phyloP scores from a whole-genome alignment of 2,888 invertebrate species.

The Patella caerulea region DNA sequence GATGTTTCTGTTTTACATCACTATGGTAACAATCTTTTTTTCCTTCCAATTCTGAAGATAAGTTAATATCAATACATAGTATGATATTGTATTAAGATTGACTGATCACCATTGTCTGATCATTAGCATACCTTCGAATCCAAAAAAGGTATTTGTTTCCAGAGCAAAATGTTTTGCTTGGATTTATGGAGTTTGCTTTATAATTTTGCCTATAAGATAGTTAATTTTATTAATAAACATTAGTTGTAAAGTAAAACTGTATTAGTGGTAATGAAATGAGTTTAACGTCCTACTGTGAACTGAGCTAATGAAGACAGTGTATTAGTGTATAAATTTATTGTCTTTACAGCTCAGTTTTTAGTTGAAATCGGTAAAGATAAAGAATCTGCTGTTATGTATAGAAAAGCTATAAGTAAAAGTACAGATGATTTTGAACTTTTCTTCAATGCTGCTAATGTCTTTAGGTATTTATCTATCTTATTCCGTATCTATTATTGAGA shows the following conservation, averaged over 20 bases:
- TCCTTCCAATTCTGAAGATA: no score
- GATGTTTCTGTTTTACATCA: slow-evolving; percentile 90
- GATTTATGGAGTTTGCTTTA: no score
- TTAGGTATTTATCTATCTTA: slow-evolving; percentile 74
- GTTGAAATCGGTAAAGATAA: slow-evolving; percentile 83
- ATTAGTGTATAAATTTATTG: background rate
- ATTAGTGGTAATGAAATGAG: background rate
- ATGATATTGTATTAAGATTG: no score
- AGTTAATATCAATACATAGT: no score
- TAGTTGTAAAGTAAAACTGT: no score
- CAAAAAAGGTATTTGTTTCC: no score
- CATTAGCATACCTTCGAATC: no score
- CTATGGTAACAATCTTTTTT: slow-evolving; percentile 79
- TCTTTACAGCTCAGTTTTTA: slow-evolving; percentile 85
- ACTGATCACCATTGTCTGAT: no score
- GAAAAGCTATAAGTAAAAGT: slow-evolving; percentile 83
- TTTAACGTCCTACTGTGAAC: background rate
- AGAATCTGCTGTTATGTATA: slow-evolving; percentile 87
- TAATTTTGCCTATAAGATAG: no score
- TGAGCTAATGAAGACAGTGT: no score
- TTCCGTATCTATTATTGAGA: background rate
- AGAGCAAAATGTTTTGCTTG: no score
- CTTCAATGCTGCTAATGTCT: slow-evolving; percentile 89
- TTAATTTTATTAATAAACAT: no score
- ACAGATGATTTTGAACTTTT: slow-evolving; percentile 87